Evolutionary conservation across 2,888 invertebrate genomes (phyloP).

Genomic region (Mylabris sibirica): DNA sequence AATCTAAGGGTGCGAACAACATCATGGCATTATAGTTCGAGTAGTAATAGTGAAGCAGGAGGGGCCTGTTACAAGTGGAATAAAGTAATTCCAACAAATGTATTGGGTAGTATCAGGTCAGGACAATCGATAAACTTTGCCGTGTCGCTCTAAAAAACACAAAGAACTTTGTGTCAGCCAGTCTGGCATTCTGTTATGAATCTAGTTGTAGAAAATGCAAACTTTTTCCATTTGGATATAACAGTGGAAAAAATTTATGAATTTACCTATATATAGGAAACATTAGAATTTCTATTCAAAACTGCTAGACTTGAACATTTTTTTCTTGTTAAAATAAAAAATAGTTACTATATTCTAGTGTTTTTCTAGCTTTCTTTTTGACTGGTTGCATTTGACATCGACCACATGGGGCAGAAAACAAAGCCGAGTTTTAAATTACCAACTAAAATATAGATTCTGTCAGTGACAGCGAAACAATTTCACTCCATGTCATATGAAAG

Average conservation of each 20-base stretch:
- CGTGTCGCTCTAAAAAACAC: not conserved
- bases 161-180: not conserved
- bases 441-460: conserved; percentile 53
- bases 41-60: conserved; percentile 21
- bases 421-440: conserved; percentile 55
- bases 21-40: conserved; percentile 33
- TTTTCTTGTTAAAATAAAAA: conserved; percentile 21
- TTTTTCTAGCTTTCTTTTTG: conserved; percentile 46
- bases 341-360: conserved; percentile 34
- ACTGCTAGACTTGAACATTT: conserved; percentile 15
- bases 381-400: conserved; percentile 51
- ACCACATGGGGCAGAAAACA: conserved; percentile 54
- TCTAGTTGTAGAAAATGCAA: conserved; percentile 4
- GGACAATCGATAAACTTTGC: conserved; percentile 18
- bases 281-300: conserved; percentile 16
- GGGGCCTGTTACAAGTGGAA: conserved; percentile 31
- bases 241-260: not conserved
- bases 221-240: conserved; percentile 23
- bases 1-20: conserved; percentile 36
- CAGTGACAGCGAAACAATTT: conserved; percentile 54
- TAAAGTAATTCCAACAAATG: conserved; percentile 36
- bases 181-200: not conserved
- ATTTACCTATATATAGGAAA: not conserved
- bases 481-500: conserved; percentile 53
- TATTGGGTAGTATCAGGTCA: conserved; percentile 22